Percentiles rank a stretch among this genome's conserved stretches.
Evolutionary conservation across 2,797 vertebrate species (phyloP).

Genomic region (Hippocampus kuda): DNA sequence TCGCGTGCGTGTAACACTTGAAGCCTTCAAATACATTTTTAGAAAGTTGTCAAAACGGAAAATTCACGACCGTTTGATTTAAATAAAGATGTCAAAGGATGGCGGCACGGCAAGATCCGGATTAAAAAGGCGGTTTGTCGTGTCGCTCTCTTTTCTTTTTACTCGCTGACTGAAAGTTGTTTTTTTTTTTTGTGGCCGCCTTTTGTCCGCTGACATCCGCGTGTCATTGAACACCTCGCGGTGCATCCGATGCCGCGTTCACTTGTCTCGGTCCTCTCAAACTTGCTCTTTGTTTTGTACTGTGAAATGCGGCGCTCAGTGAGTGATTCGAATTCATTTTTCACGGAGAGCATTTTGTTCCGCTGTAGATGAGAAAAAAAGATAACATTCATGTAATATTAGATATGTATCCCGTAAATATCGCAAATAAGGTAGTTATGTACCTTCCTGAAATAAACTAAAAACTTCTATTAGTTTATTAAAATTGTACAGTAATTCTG

Average conservation of each 20-base stretch:
- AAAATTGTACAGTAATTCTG: not conserved
- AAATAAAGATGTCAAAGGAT: slow-evolving; percentile 35
- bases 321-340: not conserved
- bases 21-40: not conserved
- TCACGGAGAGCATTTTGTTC: not conserved
- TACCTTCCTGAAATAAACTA: not conserved
- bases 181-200: slow-evolving; percentile 17
- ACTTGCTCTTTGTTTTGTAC: not conserved
- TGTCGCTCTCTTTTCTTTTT: slow-evolving; percentile 25
- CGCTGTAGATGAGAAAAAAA: not conserved
- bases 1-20: not conserved
- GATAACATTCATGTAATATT: not conserved
- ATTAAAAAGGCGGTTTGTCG: slow-evolving; percentile 33
- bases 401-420: not conserved
- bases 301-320: not conserved
- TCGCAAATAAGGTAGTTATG: too few relatives aligned
- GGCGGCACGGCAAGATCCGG: slow-evolving; percentile 28
- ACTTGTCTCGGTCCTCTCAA: not conserved
- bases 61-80: not conserved
- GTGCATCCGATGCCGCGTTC: slow-evolving; percentile 28
- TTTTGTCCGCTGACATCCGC: slow-evolving; percentile 70
- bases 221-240: slow-evolving; percentile 78
- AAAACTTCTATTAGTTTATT: not conserved
- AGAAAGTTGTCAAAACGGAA: not conserved
- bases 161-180: slow-evolving; percentile 21